Conservation (phyloP, 1,140 invertebrate genomes). For the Zaprionus davidi region DNA sequence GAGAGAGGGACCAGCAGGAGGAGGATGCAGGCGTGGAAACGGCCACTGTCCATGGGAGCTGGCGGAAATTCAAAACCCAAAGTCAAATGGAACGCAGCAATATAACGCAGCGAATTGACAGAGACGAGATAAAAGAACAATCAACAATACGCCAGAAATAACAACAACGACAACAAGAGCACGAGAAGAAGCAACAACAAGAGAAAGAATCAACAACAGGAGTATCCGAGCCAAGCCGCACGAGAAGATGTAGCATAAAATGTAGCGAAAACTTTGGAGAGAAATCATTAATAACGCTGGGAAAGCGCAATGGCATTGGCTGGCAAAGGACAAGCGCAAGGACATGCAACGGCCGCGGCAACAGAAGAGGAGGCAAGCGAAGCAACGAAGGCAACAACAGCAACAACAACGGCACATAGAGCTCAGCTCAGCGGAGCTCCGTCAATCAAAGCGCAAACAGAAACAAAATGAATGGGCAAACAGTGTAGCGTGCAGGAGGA, state of each 20-base stretch:
- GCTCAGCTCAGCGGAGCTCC: constrained; percentile 64
- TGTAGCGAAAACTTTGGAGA: constrained; percentile 82
- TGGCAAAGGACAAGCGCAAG: constrained; percentile 79
- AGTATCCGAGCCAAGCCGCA: constrained; percentile 36
- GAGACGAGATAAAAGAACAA: constrained; percentile 82
- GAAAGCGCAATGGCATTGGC: constrained; percentile 72
- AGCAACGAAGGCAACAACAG: constrained; percentile 7
- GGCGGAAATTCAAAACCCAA: constrained; percentile 79
- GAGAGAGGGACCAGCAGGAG: background rate
- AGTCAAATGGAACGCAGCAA: constrained; percentile 80
- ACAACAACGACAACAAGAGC: constrained; percentile 19
- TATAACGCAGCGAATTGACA: constrained; percentile 79
- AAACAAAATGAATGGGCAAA: constrained; percentile 83
- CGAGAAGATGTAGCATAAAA: constrained; percentile 75
- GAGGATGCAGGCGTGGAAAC: background rate
- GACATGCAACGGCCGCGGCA: constrained; percentile 62
- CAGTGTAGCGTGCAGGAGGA: constrained; percentile 38
- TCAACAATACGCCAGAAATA: constrained; percentile 74
- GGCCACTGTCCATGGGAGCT: constrained; percentile 42
- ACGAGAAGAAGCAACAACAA: constrained; percentile 15
- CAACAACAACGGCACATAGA: constrained; percentile 10
- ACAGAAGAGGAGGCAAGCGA: constrained; percentile 3
- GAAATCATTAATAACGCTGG: constrained; percentile 82
- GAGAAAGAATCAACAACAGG: constrained; percentile 29
- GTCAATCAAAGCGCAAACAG: constrained; percentile 83